phyloP scores from a whole-genome alignment of 1,140 invertebrate species.

The Berghia stephanieae region DNA sequence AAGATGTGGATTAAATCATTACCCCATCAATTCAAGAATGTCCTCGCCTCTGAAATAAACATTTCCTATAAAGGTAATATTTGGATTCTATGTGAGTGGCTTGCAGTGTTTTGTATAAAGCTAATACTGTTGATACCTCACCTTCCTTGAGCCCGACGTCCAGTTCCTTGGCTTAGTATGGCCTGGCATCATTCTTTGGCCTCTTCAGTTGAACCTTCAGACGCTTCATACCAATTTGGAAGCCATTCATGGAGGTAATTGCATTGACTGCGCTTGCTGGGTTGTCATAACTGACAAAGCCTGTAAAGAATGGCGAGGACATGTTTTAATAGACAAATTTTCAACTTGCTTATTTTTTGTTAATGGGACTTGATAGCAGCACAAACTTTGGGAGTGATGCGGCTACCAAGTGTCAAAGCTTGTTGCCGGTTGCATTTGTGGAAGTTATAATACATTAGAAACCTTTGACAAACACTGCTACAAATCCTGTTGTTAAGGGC shows the following conservation, averaged over 20 bases:
- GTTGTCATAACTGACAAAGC: constrained; percentile 97
- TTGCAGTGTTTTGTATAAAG: neutral
- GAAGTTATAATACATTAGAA: too few relatives aligned
- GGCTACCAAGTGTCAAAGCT: too few relatives aligned
- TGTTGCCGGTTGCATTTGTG: too few relatives aligned
- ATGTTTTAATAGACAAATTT: too few relatives aligned
- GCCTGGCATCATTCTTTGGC: constrained; percentile 80
- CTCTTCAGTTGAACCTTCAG: constrained; percentile 97
- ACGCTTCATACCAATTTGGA: constrained; percentile 96
- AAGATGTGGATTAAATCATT: too few relatives aligned
- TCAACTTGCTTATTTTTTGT: too few relatives aligned
- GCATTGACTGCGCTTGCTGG: constrained; percentile 90
- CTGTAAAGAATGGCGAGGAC: constrained; percentile 71
- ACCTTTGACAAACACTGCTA: too few relatives aligned
- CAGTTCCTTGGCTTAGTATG: constrained; percentile 62
- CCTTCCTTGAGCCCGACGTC: neutral
- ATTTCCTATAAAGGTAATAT: neutral
- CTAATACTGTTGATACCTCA: neutral
- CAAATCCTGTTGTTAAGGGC: too few relatives aligned
- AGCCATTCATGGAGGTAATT: constrained; percentile 96
- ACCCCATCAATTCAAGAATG: too few relatives aligned
- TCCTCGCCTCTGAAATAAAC: neutral
- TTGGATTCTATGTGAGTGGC: neutral
- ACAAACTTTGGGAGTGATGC: too few relatives aligned
- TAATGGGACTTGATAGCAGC: too few relatives aligned